phyloP scores from a whole-genome alignment of 2,113 vertebrate species.

The Odontesthes bonariensis region DNA sequence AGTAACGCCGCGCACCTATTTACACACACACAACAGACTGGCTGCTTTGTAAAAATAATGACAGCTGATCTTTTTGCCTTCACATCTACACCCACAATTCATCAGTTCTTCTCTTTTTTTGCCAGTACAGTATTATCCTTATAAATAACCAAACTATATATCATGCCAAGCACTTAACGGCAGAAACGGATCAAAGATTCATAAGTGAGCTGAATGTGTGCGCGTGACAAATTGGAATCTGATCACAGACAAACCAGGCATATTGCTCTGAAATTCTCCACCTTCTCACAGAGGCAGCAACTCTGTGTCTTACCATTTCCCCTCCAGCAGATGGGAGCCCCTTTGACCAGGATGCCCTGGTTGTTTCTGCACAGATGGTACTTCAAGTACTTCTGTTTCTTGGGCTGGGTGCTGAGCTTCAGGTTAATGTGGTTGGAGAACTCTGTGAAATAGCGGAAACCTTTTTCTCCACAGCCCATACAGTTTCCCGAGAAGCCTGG shows the following conservation, averaged over 20 bases:
- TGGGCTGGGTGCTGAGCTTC: slow-evolving; percentile 95
- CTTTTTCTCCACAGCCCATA: slow-evolving; percentile 95
- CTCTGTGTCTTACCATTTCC: slow-evolving; percentile 85
- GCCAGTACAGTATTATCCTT: background rate
- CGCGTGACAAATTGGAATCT: too few species aligned
- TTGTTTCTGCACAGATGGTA: slow-evolving; percentile 91
- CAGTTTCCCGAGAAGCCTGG: slow-evolving; percentile 97
- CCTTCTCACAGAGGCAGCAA: background rate
- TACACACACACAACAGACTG: too few species aligned
- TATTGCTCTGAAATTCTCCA: too few species aligned
- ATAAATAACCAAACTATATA: background rate
- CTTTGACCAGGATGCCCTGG: slow-evolving; percentile 90
- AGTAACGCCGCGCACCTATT: too few species aligned
- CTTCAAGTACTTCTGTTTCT: slow-evolving; percentile 99
- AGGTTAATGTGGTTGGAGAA: slow-evolving; percentile 98
- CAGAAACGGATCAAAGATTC: background rate
- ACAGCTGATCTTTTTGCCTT: too few species aligned
- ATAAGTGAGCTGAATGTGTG: too few species aligned
- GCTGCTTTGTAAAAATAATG: too few species aligned
- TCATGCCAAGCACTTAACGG: too few species aligned
- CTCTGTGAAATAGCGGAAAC: slow-evolving; percentile 98
- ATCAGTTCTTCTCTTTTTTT: background rate
- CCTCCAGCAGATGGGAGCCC: slow-evolving; percentile 94
- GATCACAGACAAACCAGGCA: too few species aligned
- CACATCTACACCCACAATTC: too few species aligned